phyloP scores from a whole-genome alignment of 2,797 vertebrate genomes.

The Alosa sapidissima region DNA sequence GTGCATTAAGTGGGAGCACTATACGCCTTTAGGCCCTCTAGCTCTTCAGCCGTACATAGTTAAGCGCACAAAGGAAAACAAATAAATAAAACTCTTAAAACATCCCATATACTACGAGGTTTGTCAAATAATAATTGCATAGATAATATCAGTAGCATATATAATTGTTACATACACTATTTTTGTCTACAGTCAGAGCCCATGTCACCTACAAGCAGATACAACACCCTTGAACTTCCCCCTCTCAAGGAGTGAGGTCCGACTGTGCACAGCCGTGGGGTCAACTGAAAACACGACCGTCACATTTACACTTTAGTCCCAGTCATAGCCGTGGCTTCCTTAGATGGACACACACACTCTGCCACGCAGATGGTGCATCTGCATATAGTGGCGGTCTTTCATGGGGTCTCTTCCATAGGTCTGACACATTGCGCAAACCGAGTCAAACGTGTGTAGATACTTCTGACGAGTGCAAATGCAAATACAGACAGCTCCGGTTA shows the following conservation, averaged over 20 bases:
- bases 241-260: constrained; percentile 81
- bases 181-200: constrained; percentile 20
- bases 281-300: constrained; percentile 82
- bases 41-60: neutral
- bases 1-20: constrained; percentile 20
- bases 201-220: constrained; percentile 6
- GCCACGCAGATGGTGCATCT: constrained; percentile 6
- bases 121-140: constrained; percentile 27
- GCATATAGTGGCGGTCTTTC: neutral
- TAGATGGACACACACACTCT: constrained; percentile 6
- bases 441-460: constrained; percentile 13
- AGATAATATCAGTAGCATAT: constrained; percentile 33
- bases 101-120: constrained; percentile 21
- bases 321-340: neutral
- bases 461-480: constrained; percentile 26
- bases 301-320: constrained; percentile 12
- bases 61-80: constrained; percentile 6
- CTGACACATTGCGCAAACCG: constrained; percentile 24
- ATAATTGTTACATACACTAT: constrained; percentile 26
- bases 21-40: constrained; percentile 8
- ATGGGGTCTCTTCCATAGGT: neutral
- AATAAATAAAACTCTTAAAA: constrained; percentile 21
- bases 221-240: constrained; percentile 64
- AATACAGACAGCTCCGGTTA: constrained; percentile 21
- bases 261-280: constrained; percentile 80